Evolutionary conservation across 2,113 vertebrate species (phyloP), one percentile per base, ranked within the genome.

Genomic region (Lucifuga dentata): DNA sequence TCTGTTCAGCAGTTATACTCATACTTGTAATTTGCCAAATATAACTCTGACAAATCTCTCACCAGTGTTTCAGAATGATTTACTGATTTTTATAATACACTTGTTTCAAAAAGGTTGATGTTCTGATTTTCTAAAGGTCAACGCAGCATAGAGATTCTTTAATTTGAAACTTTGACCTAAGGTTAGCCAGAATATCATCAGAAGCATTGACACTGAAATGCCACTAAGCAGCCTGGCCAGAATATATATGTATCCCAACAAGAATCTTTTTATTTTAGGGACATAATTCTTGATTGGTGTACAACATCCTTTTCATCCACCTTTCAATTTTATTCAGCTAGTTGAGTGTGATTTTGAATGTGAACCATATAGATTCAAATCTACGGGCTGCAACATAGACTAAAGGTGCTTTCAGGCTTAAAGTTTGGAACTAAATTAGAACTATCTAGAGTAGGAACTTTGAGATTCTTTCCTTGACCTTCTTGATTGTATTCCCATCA

Each of bases 141-240:
- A 45, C 5, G 46, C 59, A 3, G 55, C 21, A 43, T 68, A 9
- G 62, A 66, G 55, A 78, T 77, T 40, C 20, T 71, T 79, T 88
- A 63, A 73, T 84, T 65, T 83, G 76, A 84, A 58, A 83, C 45
- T 70, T 60, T 74, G 68, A 85, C 36, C 73, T 64, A 45, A 61
- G 63, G 65, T 84, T 68, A 74, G 79, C 68, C 32, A 55, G 60
- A 75, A 73, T 68, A 74, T 55, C 62, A 58, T 75, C 68, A 36
- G 35, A 72, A 45, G 68, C 71, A 70, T 76, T 81, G 67, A 73
- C 73, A 60, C 29, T 61, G 59, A 85, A 88, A 86, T 81, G 76
- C 72, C 83, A 83, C 68, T 38, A 74, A 81, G 67, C 57, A 21
- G 41, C 56, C 19, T 50, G 57, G 59, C 33, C 51, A 50, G 63